phyloP scores from a whole-genome alignment of 1,140 invertebrate genomes.

The Pogonus chalceus region DNA sequence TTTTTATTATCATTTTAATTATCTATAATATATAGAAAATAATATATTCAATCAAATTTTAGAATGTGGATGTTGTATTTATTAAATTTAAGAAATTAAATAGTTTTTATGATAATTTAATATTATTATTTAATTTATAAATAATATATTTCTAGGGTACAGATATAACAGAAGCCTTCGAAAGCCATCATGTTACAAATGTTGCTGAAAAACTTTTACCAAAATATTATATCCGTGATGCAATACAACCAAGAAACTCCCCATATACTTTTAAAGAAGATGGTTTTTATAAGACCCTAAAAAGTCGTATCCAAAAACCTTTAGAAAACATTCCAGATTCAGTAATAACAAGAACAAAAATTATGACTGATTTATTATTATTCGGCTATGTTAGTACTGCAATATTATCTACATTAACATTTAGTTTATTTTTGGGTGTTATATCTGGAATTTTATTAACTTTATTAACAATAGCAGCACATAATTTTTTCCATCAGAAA shows the following conservation, averaged over 20 bases:
- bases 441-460: constrained; percentile 45
- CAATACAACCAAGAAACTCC: constrained; percentile 41
- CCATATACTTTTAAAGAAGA: constrained; percentile 52
- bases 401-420: constrained; percentile 39
- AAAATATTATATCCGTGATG: constrained; percentile 48
- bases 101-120: too few species aligned
- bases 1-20: too few species aligned
- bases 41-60: too few species aligned
- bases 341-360: constrained; percentile 35
- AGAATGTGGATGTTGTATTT: too few species aligned
- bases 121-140: too few species aligned
- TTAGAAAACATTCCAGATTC: constrained; percentile 21
- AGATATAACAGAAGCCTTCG: constrained; percentile 64
- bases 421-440: constrained; percentile 34
- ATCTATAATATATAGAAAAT: too few species aligned
- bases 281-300: constrained; percentile 58
- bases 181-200: constrained; percentile 45
- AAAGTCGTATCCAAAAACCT: constrained; percentile 38
- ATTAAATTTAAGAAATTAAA: too few species aligned
- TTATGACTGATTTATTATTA: constrained; percentile 44
- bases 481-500: constrained; percentile 74
- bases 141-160: constrained; percentile 45
- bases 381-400: constrained; percentile 39
- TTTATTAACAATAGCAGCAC: constrained; percentile 48
- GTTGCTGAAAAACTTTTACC: constrained; percentile 41